Conservation (phyloP, 2,113 vertebrate genomes). For the Dipodomys spectabilis region DNA sequence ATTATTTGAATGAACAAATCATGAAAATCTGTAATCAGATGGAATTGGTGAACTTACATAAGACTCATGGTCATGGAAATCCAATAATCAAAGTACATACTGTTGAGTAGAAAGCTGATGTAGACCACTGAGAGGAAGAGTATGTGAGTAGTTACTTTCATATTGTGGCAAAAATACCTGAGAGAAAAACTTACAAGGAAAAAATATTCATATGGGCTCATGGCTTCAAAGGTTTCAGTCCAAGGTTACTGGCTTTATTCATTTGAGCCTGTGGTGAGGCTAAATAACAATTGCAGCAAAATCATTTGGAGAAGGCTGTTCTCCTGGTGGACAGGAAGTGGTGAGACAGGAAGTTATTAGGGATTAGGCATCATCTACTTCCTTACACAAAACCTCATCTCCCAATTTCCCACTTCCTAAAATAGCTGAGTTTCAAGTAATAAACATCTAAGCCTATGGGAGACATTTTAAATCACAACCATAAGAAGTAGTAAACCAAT, state of each 20-base stretch:
- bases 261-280: neutral
- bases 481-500: neutral
- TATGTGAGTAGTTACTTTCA: neutral
- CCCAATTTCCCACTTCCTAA: neutral
- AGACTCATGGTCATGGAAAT: constrained; percentile 38
- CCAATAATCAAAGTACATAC: constrained; percentile 38
- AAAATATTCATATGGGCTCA: neutral
- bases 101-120: constrained; percentile 40
- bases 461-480: neutral
- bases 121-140: neutral
- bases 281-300: neutral
- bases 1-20: constrained; percentile 63
- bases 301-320: neutral
- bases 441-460: neutral
- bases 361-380: neutral
- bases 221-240: neutral
- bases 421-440: neutral
- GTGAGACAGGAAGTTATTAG: neutral
- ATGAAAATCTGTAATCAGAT: constrained; percentile 40
- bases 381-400: neutral
- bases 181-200: neutral
- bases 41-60: constrained; percentile 53
- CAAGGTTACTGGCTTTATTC: neutral
- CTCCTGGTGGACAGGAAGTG: neutral
- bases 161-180: neutral